Evolutionary conservation across 2,113 vertebrate genomes (phyloP).

Genomic region (Callorhinus ursinus): DNA sequence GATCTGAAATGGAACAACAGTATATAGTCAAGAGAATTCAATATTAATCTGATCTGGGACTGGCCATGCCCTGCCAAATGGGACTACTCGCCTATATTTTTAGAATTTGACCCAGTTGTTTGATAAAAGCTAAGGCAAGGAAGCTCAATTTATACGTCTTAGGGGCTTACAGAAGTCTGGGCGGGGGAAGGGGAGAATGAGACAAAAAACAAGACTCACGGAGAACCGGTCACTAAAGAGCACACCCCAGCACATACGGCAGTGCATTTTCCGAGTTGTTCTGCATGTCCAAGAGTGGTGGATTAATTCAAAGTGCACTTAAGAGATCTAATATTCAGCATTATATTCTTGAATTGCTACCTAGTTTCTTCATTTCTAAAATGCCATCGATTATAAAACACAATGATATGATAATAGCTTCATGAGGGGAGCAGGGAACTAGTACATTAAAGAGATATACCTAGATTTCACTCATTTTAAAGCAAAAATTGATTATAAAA

Average conservation of each 20-base stretch:
- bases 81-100: neutral
- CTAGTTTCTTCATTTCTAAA: neutral
- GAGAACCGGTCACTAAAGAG: neutral
- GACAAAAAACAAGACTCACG: neutral
- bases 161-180: neutral
- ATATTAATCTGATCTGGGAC: neutral
- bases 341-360: neutral
- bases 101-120: neutral
- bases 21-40: neutral
- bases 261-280: neutral
- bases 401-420: neutral
- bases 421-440: neutral
- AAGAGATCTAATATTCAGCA: neutral
- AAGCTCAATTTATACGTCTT: neutral
- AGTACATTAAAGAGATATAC: neutral
- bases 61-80: neutral
- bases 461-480: neutral
- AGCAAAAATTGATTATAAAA: neutral
- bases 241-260: too few relatives aligned
- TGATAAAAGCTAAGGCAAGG: neutral
- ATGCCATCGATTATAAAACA: neutral
- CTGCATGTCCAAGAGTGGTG: neutral
- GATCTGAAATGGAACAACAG: neutral
- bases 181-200: neutral
- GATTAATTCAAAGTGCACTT: neutral